Conservation (phyloP, 2,113 vertebrate species). For the Symphodus melops region DNA sequence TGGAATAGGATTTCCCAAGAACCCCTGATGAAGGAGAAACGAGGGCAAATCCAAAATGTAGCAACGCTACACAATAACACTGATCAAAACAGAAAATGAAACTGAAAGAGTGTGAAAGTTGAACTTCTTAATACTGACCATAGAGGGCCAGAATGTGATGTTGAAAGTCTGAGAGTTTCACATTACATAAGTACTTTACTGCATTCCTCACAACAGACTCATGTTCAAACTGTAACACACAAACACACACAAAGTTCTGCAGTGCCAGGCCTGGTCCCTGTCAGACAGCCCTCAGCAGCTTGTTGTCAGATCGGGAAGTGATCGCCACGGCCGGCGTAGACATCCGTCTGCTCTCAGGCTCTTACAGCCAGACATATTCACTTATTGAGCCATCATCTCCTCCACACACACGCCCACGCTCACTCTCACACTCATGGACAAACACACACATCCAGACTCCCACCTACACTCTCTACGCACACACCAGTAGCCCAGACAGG, state of each 20-base stretch:
- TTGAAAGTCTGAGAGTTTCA: constrained; percentile 2
- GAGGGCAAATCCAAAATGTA: not conserved
- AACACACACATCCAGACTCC: constrained; percentile 11
- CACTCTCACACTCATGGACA: constrained; percentile 2
- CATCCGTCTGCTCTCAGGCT: constrained; percentile 48
- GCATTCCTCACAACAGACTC: constrained; percentile 1
- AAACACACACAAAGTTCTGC: constrained; percentile 8
- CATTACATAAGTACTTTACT: not conserved
- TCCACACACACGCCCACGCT: constrained; percentile 43
- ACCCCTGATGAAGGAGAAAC: not conserved
- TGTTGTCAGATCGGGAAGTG: constrained; percentile 30
- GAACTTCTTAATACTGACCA: not conserved
- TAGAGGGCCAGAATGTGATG: not conserved
- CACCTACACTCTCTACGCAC: constrained; percentile 27
- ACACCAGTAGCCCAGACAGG: constrained; percentile 46
- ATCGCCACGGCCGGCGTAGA: constrained; percentile 14
- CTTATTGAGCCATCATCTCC: constrained; percentile 72
- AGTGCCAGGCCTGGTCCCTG: constrained; percentile 14
- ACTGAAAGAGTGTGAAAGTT: not conserved
- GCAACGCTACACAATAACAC: not conserved
- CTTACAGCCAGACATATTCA: constrained; percentile 66
- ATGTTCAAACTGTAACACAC: constrained; percentile 2
- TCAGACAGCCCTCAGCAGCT: constrained; percentile 37
- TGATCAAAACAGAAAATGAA: not conserved
- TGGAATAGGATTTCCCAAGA: not conserved